Evolutionary conservation across 2,797 vertebrate genomes (phyloP), one percentile per base, ranked within the genome.

Genomic region (Myiotriccus ornatus): DNA sequence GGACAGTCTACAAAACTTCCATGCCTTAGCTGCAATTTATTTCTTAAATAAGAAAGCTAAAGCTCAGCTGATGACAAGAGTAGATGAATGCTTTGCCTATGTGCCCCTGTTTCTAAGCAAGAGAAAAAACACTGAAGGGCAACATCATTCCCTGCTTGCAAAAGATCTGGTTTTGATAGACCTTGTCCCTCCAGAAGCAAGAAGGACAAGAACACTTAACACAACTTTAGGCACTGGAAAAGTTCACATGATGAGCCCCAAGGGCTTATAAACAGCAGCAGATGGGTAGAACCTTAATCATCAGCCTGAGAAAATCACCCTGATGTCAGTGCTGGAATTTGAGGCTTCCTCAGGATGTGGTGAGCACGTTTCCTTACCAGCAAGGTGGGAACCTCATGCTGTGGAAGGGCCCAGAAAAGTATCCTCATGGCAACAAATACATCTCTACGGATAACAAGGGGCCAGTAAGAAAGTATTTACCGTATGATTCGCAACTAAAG

Each of bases 201-300:
- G 43, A 78, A 12, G 34, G 49, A 73, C 74, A 89, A 75, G 65
- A 93, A 70, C 43, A 44, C 34, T 70, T 62, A 49, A 41, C 32
- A 37, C 56, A 64, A 30, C 27, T 80, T 57, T 13, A 76, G 62
- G 41, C 50, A 86, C 37, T 18, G 18, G 47, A 73, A 53, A 78
- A 88, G 27, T 70, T 79, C 76, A 71, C 12, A 17, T 37, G 63
- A 93, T 60, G 55, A 90, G 65, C 35, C 69, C 69, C 0, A 2
- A 69, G 57, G 57, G 49, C 71, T 94, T 80, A 59, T 57, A 62
- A 88, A 78, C 41, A 92, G 84, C 73, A 91, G 68, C 64, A 96
- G 73, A 89, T 84, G 65, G 71, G 41, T 30, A 93, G 55, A 71
- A 53, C 82, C 62, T 92, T 87, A 92, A 89, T 75, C 85, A 91